Evolutionary conservation across 2,797 vertebrate species (phyloP), one percentile per base, ranked within the genome.

Genomic region (Enteromius afrohamiltoni): DNA sequence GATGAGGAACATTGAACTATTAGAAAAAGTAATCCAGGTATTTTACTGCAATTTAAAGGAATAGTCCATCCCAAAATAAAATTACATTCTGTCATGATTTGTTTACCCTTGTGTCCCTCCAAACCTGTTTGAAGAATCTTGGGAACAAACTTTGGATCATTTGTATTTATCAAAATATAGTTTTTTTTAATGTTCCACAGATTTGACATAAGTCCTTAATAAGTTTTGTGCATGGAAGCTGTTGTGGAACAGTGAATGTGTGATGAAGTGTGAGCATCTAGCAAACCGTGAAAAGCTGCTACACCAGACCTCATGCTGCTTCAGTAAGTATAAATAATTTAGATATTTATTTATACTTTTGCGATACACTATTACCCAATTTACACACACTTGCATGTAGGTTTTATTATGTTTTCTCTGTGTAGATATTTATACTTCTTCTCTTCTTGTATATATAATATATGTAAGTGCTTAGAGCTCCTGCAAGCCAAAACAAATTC

Each of bases 271-370:
- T 13, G 26, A 14, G 16, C 40, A 62, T 62, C n/a, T 76, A 3
- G 51, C 47, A 6, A 78, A 49, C 60, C 8, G 11, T n/a, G 9
- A 49, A 51, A 49, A n/a, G 11, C 21, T 40, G 16, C 11, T 21
- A 23, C 23, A 40, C 21, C 10, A 21, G 26, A 42, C 40, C 49
- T 31, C 42, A 17, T 31, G 17, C n/a, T 31, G 58, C 26, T 73
- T 73, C 26, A 51, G 70, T 51, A 3, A 31, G 17, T 49, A 49
- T 73, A 73, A 73, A 73, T 49, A 11, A 58, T 58, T 23, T 3
- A 34, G 21, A 60, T 71, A 69, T 47, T 14, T 74, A 53, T 74
- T 14, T 55, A 55, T 75, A 23, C 19, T 37, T 31, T 34, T 74
- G 49, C 1, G 6, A 55, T n/a, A 37, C 19, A n/a, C 19, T 53